Conservation (phyloP, 2,797 vertebrate species). For the Falco concolor region DNA sequence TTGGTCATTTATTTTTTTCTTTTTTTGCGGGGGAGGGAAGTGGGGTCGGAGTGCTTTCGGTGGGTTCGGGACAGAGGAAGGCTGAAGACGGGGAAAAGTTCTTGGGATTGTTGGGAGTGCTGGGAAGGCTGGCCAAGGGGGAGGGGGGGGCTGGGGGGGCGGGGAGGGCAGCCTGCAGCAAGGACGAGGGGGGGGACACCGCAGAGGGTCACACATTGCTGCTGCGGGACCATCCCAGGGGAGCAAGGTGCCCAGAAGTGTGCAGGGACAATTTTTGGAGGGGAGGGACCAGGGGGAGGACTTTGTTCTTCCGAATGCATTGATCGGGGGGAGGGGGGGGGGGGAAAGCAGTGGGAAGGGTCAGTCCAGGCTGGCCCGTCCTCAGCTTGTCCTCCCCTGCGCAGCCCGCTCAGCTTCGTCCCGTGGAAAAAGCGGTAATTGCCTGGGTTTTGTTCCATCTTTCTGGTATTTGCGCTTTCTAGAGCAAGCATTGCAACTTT, state of each 20-base stretch:
- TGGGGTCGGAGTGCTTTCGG: background rate
- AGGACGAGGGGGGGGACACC: background rate
- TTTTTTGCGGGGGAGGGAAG: background rate
- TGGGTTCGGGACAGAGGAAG: background rate
- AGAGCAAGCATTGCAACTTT: background rate
- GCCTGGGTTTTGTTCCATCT: background rate
- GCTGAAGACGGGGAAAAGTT: background rate
- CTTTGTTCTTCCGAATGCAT: background rate
- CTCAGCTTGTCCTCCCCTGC: background rate
- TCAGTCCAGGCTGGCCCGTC: background rate
- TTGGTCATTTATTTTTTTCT: background rate
- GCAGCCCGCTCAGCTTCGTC: background rate
- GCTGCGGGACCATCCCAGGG: background rate
- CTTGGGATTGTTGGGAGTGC: background rate
- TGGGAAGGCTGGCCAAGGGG: background rate
- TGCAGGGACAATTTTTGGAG: background rate
- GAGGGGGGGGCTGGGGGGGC: background rate
- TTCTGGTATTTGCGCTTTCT: background rate
- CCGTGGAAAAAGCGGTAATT: background rate
- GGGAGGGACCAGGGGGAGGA: background rate
- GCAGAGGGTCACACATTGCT: fast-evolving
- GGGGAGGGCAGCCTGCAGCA: background rate
- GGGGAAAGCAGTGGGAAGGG: background rate
- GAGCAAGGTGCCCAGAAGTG: background rate
- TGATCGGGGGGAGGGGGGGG: background rate